A percentile compares a stretch with the other conserved stretches of the same genome.
Evolutionary conservation across 1,140 invertebrate species (phyloP).

Genomic region (Aplysia californica): DNA sequence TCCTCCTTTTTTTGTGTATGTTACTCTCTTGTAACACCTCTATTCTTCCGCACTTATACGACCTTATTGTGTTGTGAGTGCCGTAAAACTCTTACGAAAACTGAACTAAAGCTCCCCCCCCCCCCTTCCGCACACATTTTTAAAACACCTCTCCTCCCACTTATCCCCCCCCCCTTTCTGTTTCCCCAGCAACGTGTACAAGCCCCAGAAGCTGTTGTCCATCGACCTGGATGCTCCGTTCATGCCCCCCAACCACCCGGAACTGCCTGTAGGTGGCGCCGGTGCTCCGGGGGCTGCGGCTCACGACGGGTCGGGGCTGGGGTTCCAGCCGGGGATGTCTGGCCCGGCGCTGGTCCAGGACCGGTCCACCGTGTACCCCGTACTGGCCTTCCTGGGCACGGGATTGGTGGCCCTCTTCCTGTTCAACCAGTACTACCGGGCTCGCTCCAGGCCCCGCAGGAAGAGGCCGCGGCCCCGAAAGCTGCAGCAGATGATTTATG

Average conservation of each 20-base stretch:
- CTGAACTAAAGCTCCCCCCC: too few relatives aligned
- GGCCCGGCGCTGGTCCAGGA: conserved; percentile 32
- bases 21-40: too few relatives aligned
- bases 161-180: conserved; percentile 4
- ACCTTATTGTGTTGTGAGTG: too few relatives aligned
- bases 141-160: too few relatives aligned
- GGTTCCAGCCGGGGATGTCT: conserved; percentile 8
- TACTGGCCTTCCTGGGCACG: conserved; percentile 57
- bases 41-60: too few relatives aligned
- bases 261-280: too few relatives aligned
- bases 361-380: conserved; percentile 48
- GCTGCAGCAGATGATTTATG: conserved; percentile 32
- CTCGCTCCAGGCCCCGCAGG: conserved; percentile 45
- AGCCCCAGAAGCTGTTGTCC: conserved; percentile 78
- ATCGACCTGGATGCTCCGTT: conserved; percentile 64
- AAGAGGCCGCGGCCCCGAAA: conserved; percentile 46
- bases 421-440: conserved; percentile 56
- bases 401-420: conserved; percentile 56
- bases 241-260: conserved; percentile 29
- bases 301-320: conserved; percentile 24
- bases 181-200: conserved; percentile 76
- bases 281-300: conserved; percentile 18
- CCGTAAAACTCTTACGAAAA: too few relatives aligned
- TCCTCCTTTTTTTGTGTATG: too few relatives aligned
- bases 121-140: too few relatives aligned